Conservation (phyloP, 2,113 vertebrate genomes). For the Paraplagusia blochii region DNA sequence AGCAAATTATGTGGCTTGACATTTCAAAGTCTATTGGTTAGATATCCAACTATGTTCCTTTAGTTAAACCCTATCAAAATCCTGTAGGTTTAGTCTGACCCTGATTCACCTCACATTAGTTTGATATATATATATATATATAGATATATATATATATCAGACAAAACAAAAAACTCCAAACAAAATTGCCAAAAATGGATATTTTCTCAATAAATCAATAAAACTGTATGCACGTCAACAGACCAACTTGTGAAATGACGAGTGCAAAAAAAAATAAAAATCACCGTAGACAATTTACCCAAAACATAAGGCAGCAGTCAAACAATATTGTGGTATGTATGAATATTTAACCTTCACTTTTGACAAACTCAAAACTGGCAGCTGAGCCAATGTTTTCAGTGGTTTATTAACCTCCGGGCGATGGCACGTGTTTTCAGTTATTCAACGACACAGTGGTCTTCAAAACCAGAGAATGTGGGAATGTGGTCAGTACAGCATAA, state of each 20-base stretch:
- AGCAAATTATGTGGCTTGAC: background rate
- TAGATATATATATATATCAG: no score
- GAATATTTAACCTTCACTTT: background rate
- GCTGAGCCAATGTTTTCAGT: background rate
- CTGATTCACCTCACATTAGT: background rate
- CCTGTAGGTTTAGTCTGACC: no score
- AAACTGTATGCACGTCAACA: background rate
- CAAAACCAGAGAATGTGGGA: constrained; percentile 7
- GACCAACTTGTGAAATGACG: background rate
- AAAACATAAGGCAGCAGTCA: no score
- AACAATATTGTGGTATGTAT: no score
- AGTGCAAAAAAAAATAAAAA: no score
- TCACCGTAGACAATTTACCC: no score
- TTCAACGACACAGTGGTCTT: background rate
- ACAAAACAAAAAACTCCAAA: no score
- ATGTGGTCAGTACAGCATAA: background rate
- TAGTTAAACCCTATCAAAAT: background rate
- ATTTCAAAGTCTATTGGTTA: background rate
- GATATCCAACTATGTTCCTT: background rate
- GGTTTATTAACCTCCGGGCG: background rate
- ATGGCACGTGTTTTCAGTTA: constrained; percentile 4
- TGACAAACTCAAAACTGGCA: background rate
- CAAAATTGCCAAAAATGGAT: background rate
- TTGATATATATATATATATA: no score
- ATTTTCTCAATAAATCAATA: background rate